Percentiles rank a stretch among this genome's conserved stretches.
Evolutionary conservation across 2,113 vertebrate genomes (phyloP).

Genomic region (Sapayoa aenigma): DNA sequence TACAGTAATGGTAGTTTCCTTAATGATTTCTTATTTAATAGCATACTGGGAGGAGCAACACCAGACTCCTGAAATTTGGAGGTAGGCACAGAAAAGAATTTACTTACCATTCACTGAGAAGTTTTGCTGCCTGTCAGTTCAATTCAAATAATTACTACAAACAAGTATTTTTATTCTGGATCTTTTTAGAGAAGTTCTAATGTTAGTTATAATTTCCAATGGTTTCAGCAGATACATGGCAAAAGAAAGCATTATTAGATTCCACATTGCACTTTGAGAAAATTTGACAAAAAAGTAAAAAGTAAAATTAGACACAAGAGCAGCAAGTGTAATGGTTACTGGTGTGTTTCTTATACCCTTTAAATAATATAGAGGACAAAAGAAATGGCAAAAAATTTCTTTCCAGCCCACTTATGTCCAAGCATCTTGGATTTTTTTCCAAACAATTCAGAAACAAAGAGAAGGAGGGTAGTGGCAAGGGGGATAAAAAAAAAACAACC

Average conservation of each 20-base stretch:
- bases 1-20: neutral
- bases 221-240: neutral
- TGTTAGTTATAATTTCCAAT: neutral
- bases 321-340: neutral
- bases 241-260: neutral
- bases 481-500: rapidly evolving
- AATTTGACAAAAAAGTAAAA: neutral
- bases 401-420: neutral
- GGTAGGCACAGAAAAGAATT: neutral
- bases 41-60: neutral
- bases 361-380: neutral
- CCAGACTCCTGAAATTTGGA: neutral
- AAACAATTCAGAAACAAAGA: neutral
- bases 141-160: neutral
- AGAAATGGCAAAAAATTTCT: neutral
- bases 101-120: neutral
- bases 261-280: neutral
- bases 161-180: neutral
- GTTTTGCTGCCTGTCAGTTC: neutral
- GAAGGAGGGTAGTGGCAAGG: too few relatives aligned
- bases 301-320: neutral
- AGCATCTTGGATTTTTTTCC: rapidly evolving
- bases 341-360: neutral
- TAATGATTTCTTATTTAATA: neutral
- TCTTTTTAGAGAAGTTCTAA: neutral